Base-by-base conservation (phyloP, 2,888 invertebrate genomes). In the Resseliella maxima region DNA sequence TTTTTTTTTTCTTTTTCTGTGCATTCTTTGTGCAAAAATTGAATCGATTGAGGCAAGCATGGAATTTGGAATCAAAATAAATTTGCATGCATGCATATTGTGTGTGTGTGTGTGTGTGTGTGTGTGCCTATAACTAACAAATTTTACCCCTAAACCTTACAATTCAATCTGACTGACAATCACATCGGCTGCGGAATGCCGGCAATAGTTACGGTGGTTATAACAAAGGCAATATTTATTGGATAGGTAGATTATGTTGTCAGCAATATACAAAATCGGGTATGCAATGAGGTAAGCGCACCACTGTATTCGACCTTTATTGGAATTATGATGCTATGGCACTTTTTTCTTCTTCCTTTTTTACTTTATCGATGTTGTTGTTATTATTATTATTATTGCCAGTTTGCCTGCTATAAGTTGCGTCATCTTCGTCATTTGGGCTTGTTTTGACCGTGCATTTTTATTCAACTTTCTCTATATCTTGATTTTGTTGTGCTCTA, bases 181-280 rank as follows among this genome's bases (percentile, higher is more conserved):
- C 72, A 31, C 72, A 72, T 31, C 18, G 72, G 72, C 31, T 72
- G 31, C 72, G 35, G 72, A 72, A 72, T 72, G 35, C 72, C 72
- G 72, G 72, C 72, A 72, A 72, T 72, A 72, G 72, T 72, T 72
- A 72, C 72, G 72, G 31, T 72, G 72, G 72, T 31, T 72, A 72
- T 72, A 72, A 31, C 35, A 72, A 72, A 72, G 72, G 72, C 72
- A 72, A 72, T 72, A 72, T 72, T 72, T 72, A 72, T 72, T 72
- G 31, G 72, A 72, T 72, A 35, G 72, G 72, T 72, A 72, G 72
- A 72, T 72, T 72, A 72, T 72, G 72, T 72, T 72, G 72, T 72
- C 72, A 72, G 72, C 72, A 72, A 72, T 72, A 72, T 31, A 10
- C 72, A 27, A 72, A 72, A 72, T 72, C n/a, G 72, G 5, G 35